Evolutionary conservation across 2,888 invertebrate genomes (phyloP), one percentile per base, ranked within the genome.

Genomic region (Terebella lapidaria): DNA sequence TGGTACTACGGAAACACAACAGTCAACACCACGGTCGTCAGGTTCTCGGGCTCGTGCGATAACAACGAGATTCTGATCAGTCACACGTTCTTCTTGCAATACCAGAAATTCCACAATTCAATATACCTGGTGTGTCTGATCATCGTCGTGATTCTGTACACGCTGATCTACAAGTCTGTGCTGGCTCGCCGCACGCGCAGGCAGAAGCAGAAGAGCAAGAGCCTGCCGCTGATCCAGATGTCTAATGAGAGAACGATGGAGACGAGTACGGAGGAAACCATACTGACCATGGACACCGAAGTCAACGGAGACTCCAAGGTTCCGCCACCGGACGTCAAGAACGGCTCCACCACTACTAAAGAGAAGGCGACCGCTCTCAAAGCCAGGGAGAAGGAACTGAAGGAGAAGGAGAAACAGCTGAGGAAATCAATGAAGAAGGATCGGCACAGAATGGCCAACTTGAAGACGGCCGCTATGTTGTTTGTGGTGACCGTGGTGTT

Each of bases 401-500:
- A 73, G 24, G 70, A 71, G 54, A 70, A 67, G 29, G 67, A 67
- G 26, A 54, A 51, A 28, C 42, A 59, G 42, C 42, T 35, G 51
- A 54, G 66, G 26, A 66, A 64, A 55, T 63, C 61, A 42, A 61
- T 60, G 18, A 67, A 54, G 49, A 58, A 56, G 15, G 71, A 72
- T 46, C 57, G 61, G 1, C 64, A 61, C 35, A 59, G 64, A 26
- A 58, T 72, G 54, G 71, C 71, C 27, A 79, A 78, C 63, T 71
- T 79, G 28, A 75, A 76, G 56, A 78, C 78, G 10, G 79, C 79
- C 3, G 71, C 72, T 25, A 79, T 78, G 78, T 62, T 79, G 61
- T 78, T 78, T 65, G 77, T 78, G 3, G 79, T 79, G 0, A 76
- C 77, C 1, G 63, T 77, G 5, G 76, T 78, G 45, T 78, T 78